phyloP scores from a whole-genome alignment of 35 echinoderm and acorn worm genomes.

The Ptychodera flava region DNA sequence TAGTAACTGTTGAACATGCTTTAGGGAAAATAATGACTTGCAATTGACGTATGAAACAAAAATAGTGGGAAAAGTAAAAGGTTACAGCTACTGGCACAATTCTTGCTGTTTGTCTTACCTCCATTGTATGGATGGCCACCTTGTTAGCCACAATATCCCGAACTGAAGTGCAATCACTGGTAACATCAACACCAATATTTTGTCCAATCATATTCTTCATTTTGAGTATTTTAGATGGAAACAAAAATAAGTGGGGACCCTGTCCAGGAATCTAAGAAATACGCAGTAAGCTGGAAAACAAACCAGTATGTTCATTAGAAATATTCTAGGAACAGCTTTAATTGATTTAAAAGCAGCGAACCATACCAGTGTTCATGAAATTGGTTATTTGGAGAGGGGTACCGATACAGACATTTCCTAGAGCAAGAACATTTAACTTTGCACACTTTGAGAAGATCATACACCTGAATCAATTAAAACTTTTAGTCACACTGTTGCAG shows the following conservation, averaged over 20 bases:
- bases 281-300: background rate
- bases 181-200: background rate
- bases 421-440: background rate
- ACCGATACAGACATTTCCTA: background rate
- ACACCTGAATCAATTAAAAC: background rate
- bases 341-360: no score
- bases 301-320: no score
- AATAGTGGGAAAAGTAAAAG: no score
- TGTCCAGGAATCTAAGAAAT: background rate
- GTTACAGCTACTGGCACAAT: no score
- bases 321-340: no score
- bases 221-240: background rate
- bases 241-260: background rate
- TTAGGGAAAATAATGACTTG: no score
- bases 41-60: no score
- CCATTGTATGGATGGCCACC: background rate
- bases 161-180: background rate
- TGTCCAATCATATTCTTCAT: background rate
- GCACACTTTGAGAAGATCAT: background rate
- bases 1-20: no score
- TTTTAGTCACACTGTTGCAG: background rate
- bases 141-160: background rate
- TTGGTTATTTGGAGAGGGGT: background rate
- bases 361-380: no score
- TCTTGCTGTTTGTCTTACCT: background rate